Conservation (phyloP, 2,797 vertebrate genomes). For the Meda fulgida region DNA sequence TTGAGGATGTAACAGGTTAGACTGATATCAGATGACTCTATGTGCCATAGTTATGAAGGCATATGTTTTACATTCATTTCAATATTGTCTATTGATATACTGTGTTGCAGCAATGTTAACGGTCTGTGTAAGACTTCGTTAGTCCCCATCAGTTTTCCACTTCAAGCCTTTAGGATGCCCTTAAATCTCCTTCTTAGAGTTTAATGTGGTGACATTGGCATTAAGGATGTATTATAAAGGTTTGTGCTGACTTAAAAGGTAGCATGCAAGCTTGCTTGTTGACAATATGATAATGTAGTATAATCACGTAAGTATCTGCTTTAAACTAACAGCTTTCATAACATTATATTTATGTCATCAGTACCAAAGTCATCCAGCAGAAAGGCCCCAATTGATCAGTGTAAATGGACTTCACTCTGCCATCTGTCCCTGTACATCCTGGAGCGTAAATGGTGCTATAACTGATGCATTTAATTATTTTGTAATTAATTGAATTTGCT, state of each 20-base stretch:
- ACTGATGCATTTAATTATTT: background rate
- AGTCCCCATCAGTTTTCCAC: too few species aligned
- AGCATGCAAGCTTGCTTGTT: slow-evolving; percentile 8
- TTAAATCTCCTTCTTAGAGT: slow-evolving; percentile 8
- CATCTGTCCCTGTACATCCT: background rate
- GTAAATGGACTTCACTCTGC: background rate
- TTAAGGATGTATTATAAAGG: slow-evolving; percentile 10
- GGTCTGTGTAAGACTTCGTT: background rate
- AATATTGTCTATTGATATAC: background rate
- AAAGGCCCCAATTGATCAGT: background rate
- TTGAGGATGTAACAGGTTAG: background rate
- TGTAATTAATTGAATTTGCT: slow-evolving; percentile 4
- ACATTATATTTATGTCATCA: slow-evolving; percentile 18
- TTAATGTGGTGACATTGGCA: slow-evolving; percentile 3
- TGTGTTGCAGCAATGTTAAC: background rate
- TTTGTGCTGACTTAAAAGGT: background rate
- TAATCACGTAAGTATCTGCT: background rate
- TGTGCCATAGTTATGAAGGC: background rate
- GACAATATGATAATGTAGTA: slow-evolving; percentile 7
- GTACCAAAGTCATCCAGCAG: slow-evolving; percentile 2
- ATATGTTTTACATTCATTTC: background rate
- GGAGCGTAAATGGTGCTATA: background rate
- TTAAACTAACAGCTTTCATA: slow-evolving; percentile 5
- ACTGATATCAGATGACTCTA: background rate
- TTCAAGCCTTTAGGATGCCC: background rate